Conservation (phyloP, 1,140 invertebrate genomes). For the Plodia interpunctella region DNA sequence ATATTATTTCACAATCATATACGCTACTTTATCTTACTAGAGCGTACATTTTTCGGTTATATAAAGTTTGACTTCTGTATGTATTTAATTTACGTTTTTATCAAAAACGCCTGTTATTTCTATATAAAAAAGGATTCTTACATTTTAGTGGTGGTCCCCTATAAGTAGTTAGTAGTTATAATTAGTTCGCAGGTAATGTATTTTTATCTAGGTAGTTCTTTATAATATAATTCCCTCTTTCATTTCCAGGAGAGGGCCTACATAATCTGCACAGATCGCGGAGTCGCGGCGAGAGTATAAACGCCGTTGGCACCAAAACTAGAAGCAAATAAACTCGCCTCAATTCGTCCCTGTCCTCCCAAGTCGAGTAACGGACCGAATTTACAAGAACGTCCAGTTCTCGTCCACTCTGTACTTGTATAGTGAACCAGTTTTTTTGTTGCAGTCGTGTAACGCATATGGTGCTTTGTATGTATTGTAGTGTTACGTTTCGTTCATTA, state of each 20-base stretch:
- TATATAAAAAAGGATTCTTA: too few species aligned
- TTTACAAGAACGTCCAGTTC: conserved; percentile 44
- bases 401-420: conserved; percentile 23
- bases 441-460: conserved; percentile 56
- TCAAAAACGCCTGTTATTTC: too few species aligned
- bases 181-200: background rate
- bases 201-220: background rate
- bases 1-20: too few species aligned
- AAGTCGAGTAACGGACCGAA: conserved; percentile 37
- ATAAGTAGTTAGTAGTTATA: background rate
- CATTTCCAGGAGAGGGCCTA: conserved; percentile 70
- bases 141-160: too few species aligned
- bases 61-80: too few species aligned
- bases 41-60: too few species aligned
- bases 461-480: conserved; percentile 56
- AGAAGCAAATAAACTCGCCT: conserved; percentile 55
- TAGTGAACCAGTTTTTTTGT: conserved; percentile 34
- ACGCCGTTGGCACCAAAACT: conserved; percentile 77
- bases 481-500: conserved; percentile 27
- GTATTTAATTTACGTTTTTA: too few species aligned
- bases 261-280: conserved; percentile 79
- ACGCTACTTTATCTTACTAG: too few species aligned
- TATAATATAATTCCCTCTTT: conserved; percentile 2
- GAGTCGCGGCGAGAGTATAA: conserved; percentile 83
- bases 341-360: conserved; percentile 12